These are phyloP conservation scores for Rhabditoides inermis DNA, from an alignment of 2,888 invertebrate genomes.

Conservation along the genomic window DNA sequence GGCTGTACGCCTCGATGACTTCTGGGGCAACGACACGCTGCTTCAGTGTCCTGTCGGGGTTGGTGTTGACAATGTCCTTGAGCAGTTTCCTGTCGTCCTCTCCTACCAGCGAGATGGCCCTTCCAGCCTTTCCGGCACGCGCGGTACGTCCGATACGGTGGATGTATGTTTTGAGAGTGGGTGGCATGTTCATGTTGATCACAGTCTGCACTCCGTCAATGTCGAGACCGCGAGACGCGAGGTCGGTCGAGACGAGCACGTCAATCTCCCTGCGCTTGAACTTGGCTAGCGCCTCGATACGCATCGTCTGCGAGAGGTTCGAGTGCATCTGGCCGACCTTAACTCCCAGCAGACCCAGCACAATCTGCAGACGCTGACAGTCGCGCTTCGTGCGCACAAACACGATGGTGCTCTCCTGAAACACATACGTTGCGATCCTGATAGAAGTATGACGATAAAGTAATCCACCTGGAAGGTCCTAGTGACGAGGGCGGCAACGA, in stretches of 20 bases:
- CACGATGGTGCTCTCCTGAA: slow-evolving; percentile 60
- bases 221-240: slow-evolving; percentile 86
- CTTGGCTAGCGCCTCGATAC: slow-evolving; percentile 45
- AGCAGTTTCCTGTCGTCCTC: slow-evolving; percentile 83
- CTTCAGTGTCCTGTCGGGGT: slow-evolving; percentile 35
- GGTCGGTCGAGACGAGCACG: slow-evolving; percentile 79
- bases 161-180: slow-evolving; percentile 87
- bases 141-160: slow-evolving; percentile 92
- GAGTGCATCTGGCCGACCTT: slow-evolving; percentile 83
- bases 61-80: slow-evolving; percentile 69
- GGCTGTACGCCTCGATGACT: slow-evolving; percentile 77
- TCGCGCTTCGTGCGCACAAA: slow-evolving; percentile 94
- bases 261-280: slow-evolving; percentile 54
- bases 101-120: slow-evolving; percentile 80
- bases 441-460: too few relatives aligned
- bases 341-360: slow-evolving; percentile 79
- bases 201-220: slow-evolving; percentile 94
- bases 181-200: slow-evolving; percentile 89
- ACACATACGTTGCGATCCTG: neutral
- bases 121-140: slow-evolving; percentile 80
- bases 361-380: slow-evolving; percentile 83
- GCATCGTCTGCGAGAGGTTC: slow-evolving; percentile 80
- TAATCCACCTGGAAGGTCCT: slow-evolving; percentile 22
- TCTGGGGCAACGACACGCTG: slow-evolving; percentile 58
- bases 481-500: slow-evolving; percentile 56